A percentile compares a stretch with the other conserved stretches of the same genome.
phyloP scores from a whole-genome alignment of 53 echinoderm and acorn worm species.

The Stichopus horrens region DNA sequence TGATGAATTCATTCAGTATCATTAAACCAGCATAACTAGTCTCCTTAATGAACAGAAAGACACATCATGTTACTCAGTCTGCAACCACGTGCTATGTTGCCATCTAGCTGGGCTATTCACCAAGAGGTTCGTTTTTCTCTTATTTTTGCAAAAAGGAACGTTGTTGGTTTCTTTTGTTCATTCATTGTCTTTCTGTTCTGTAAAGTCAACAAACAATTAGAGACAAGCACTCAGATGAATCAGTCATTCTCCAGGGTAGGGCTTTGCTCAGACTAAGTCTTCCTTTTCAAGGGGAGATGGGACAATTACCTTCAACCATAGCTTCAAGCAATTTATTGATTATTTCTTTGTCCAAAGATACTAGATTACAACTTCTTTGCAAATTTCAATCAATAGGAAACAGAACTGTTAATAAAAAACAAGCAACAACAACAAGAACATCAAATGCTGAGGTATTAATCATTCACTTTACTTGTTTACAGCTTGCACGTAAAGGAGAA shows the following conservation, averaged over 20 bases:
- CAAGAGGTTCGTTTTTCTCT: neutral
- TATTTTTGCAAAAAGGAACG: neutral
- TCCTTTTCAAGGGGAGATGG: neutral
- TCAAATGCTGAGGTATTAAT: neutral
- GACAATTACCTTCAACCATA: neutral
- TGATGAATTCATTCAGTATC: no score
- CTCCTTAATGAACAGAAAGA: no score
- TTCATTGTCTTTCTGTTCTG: neutral
- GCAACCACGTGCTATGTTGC: no score
- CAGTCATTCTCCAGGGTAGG: neutral
- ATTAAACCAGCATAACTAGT: no score
- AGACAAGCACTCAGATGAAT: neutral
- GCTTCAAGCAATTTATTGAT: constrained; percentile 29
- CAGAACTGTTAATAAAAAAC: neutral
- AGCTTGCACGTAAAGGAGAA: neutral
- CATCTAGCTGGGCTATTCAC: no score
- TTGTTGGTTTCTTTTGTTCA: neutral
- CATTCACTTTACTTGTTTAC: neutral
- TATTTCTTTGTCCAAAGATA: neutral
- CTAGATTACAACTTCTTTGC: constrained; percentile 18
- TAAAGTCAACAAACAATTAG: constrained; percentile 28
- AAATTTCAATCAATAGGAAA: neutral
- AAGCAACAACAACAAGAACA: neutral
- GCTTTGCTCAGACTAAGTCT: neutral
- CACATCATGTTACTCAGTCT: no score